Evolutionary conservation across 1,140 invertebrate species (phyloP), one percentile per base, ranked within the genome.

Genomic region (Panulirus ornatus): DNA sequence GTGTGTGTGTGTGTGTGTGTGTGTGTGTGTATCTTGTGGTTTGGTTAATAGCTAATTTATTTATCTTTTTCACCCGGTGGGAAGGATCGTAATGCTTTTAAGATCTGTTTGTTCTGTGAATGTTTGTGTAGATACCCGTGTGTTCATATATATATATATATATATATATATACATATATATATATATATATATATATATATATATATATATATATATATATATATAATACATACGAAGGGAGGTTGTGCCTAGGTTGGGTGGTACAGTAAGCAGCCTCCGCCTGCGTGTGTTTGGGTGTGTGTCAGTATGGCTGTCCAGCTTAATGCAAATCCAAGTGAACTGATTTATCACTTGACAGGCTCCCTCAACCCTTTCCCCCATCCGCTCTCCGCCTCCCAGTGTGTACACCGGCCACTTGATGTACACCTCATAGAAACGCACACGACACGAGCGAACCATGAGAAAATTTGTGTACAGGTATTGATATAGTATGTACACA

Each of bases 131-230:
- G 14, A 54, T 54, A 54, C 22, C 14, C 22, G 22, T 6, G 38
- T 75, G 19, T 38, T 9, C 38, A 75, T 75, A 75, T 36, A 75
- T 34, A 75, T 75, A 75, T 75, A 36, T 36, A 75, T 75, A 75
- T 11, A 1, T 75, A 40, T 36, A 40, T 75, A 75, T 36, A 75
- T 75, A 75, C 16, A 75, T 75, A 42, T 75, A 75, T 75, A 75
- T 40, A 42, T 75, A 73, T 58, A 58, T 58, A 58, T 8, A 58
- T 9, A 8, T 9, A 58, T 19, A 58, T 19, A 58, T 19, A 58
- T 58, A 19, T 19, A 58, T 58, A 58, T 0, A 11, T 16, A 9
- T 58, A 58, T 19, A 34, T 73, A 40, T 73, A 34, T 11, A 73
- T 34, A 36, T 6, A 22, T 14, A 2, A 0, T 30, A 22, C 66